phyloP scores from a whole-genome alignment of 1,140 invertebrate species.

The Pseudoatta argentina region DNA sequence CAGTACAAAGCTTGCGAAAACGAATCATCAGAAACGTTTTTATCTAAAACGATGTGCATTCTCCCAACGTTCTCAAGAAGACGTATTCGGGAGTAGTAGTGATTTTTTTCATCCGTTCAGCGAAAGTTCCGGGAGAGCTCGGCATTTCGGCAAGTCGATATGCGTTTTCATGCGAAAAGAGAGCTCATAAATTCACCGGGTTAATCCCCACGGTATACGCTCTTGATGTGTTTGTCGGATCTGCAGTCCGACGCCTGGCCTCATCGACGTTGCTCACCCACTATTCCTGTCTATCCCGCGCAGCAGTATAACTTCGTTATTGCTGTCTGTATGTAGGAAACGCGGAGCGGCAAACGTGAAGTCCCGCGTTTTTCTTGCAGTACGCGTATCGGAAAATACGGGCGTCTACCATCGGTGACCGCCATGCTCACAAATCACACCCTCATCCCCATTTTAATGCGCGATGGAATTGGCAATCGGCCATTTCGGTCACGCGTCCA shows the following conservation, averaged over 20 bases:
- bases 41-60: neutral
- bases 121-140: neutral
- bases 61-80: neutral
- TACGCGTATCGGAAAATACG: conserved; percentile 61
- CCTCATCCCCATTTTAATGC: conserved; percentile 83
- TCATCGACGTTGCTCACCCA: conserved; percentile 41
- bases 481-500: conserved; percentile 70
- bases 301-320: conserved; percentile 71
- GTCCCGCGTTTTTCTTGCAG: conserved; percentile 52
- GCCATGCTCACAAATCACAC: conserved; percentile 79
- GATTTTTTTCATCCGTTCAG: conserved; percentile 17
- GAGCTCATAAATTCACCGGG: conserved; percentile 77
- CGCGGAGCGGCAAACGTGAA: neutral
- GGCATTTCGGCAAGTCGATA: conserved; percentile 70
- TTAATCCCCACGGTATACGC: conserved; percentile 76
- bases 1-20: neutral
- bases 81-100: conserved; percentile 2
- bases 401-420: conserved; percentile 35
- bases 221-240: conserved; percentile 75
- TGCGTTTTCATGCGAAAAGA: conserved; percentile 68
- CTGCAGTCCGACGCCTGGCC: conserved; percentile 43
- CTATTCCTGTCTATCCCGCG: conserved; percentile 24
- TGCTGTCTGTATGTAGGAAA: conserved; percentile 31
- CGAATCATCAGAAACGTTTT: conserved; percentile 27
- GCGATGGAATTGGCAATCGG: conserved; percentile 81